Evolutionary conservation across 2,888 invertebrate species (phyloP).

Genomic region (Callimorpha dominula): DNA sequence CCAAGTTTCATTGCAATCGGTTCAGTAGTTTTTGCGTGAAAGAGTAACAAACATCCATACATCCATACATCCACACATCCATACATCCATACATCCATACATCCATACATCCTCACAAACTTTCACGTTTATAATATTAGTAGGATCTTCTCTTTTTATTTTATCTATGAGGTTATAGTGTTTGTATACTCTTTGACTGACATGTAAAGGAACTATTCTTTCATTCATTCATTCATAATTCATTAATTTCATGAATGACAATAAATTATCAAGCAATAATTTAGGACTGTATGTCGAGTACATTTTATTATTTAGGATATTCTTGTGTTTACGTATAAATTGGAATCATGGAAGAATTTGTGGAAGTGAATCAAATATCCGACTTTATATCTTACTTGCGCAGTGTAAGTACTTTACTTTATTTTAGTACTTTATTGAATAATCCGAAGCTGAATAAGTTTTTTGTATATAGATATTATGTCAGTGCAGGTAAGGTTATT

Average conservation of each 20-base stretch:
- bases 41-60: too few species aligned
- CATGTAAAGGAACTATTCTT: background rate
- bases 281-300: background rate
- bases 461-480: background rate
- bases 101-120: too few species aligned
- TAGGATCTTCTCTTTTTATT: too few species aligned
- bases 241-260: background rate
- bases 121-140: too few species aligned
- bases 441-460: background rate
- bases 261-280: background rate
- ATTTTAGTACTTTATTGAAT: conserved; percentile 10
- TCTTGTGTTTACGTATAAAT: conserved; percentile 39
- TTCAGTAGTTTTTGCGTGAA: too few species aligned
- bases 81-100: too few species aligned
- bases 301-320: conserved; percentile 23
- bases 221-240: background rate
- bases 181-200: background rate
- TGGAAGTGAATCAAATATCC: conserved; percentile 91
- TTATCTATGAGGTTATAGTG: too few species aligned
- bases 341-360: conserved; percentile 86
- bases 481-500: background rate
- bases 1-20: too few species aligned
- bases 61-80: too few species aligned
- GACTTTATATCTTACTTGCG: conserved; percentile 92
- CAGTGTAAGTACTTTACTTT: conserved; percentile 88